Percentiles rank a stretch among this genome's conserved stretches.
Evolutionary conservation across 23 tunicate species (phyloP).

Genomic region (Trididemnum miniatum): DNA sequence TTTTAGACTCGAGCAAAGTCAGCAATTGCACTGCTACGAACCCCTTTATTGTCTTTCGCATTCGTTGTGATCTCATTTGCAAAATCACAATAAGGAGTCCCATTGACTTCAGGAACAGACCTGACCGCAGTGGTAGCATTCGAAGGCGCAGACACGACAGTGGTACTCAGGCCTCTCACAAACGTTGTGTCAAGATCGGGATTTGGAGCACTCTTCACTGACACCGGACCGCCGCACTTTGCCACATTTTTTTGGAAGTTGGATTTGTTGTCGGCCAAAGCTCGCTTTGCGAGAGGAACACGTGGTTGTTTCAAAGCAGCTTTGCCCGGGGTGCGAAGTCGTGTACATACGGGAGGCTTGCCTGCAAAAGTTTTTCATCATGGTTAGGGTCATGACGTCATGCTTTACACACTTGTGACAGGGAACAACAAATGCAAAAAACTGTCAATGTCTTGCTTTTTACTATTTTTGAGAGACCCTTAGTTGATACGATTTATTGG

Average conservation of each 20-base stretch:
- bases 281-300: conserved; percentile 29
- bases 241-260: conserved; percentile 7
- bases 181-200: conserved; percentile 48
- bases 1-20: conserved; percentile 36
- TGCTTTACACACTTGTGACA: too few species aligned
- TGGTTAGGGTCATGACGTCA: too few species aligned
- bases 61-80: conserved; percentile 68
- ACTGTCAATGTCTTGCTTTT: too few species aligned
- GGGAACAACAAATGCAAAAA: too few species aligned
- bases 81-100: conserved; percentile 65
- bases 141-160: conserved; percentile 66
- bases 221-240: conserved; percentile 34
- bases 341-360: conserved; percentile 72
- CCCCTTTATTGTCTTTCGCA: conserved; percentile 50
- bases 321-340: conserved; percentile 51
- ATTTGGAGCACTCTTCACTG: conserved; percentile 71
- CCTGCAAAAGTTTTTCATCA: too few species aligned
- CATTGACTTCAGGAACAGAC: background rate
- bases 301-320: conserved; percentile 19
- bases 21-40: conserved; percentile 86
- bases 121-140: conserved; percentile 1
- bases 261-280: conserved; percentile 33
- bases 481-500: too few species aligned
- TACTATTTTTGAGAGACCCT: too few species aligned
- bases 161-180: conserved; percentile 68